These are phyloP conservation scores for Meriones unguiculatus DNA, from an alignment of 2,113 vertebrate species.

Conservation along the genomic window DNA sequence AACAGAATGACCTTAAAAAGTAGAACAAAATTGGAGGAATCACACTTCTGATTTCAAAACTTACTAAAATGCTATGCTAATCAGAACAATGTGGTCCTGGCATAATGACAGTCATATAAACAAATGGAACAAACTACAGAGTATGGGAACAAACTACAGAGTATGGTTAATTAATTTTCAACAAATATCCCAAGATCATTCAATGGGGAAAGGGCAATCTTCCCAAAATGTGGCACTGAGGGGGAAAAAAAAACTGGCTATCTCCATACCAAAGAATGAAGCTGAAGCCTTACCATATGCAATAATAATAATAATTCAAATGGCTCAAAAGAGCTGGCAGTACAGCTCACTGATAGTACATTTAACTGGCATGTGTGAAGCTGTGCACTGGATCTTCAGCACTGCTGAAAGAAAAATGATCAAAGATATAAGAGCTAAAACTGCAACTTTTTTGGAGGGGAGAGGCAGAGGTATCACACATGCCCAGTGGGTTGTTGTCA, in stretches of 20 bases:
- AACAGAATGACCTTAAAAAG: not conserved
- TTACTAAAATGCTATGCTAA: not conserved
- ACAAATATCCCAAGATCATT: not conserved
- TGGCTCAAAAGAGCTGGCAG: not conserved
- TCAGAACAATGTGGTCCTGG: not conserved
- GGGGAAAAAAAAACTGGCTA: not conserved
- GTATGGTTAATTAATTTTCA: not conserved
- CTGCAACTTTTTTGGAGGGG: not conserved
- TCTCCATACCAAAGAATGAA: not conserved
- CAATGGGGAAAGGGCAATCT: not conserved
- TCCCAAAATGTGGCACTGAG: not conserved
- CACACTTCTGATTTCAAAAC: constrained; percentile 10
- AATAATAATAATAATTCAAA: not conserved
- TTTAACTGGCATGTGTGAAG: not conserved
- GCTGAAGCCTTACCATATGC: not conserved
- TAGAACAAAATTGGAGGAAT: not conserved
- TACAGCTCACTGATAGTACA: not conserved
- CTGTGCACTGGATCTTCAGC: not conserved
- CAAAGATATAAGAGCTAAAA: not conserved
- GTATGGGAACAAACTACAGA: not conserved
- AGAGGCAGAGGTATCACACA: not conserved
- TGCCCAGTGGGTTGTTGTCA: not conserved
- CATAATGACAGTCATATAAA: not conserved
- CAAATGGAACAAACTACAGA: not conserved
- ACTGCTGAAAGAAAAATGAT: not conserved